Conservation (phyloP, 2,797 vertebrate genomes). For the Spinus olivaceus region DNA sequence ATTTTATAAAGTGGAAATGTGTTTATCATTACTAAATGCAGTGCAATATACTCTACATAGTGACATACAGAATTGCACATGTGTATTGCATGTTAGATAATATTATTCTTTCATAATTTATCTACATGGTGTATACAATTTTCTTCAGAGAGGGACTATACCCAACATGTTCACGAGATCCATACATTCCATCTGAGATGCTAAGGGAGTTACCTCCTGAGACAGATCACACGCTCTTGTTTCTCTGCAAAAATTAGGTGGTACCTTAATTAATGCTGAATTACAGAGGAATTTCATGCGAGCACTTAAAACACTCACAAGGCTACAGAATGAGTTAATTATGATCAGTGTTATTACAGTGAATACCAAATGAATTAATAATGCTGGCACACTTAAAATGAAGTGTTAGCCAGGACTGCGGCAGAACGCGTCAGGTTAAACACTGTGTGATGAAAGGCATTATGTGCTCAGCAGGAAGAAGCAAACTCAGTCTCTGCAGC, state of each 20-base stretch:
- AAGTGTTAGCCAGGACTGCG: slow-evolving; percentile 57
- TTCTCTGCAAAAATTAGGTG: slow-evolving; percentile 67
- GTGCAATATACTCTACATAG: background rate
- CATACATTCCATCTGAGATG: background rate
- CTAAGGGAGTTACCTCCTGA: slow-evolving; percentile 33
- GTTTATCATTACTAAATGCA: background rate
- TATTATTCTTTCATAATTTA: background rate
- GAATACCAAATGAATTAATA: slow-evolving; percentile 73
- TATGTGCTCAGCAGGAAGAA: slow-evolving; percentile 34
- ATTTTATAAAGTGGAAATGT: background rate
- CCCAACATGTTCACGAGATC: background rate
- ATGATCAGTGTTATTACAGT: slow-evolving; percentile 66
- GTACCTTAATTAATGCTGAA: slow-evolving; percentile 71
- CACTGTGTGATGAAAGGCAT: slow-evolving; percentile 55
- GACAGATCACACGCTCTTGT: slow-evolving; percentile 20
- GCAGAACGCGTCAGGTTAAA: slow-evolving; percentile 61
- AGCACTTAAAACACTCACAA: slow-evolving; percentile 52
- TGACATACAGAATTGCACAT: background rate
- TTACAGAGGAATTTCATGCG: slow-evolving; percentile 60
- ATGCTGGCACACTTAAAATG: slow-evolving; percentile 60
- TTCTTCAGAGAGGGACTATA: background rate
- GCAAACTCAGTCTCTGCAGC: background rate
- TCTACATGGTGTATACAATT: background rate
- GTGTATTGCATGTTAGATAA: background rate
- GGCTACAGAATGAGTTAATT: slow-evolving; percentile 73